phyloP scores from a whole-genome alignment of 2,113 vertebrate genomes.

The Gymnarchus niloticus region DNA sequence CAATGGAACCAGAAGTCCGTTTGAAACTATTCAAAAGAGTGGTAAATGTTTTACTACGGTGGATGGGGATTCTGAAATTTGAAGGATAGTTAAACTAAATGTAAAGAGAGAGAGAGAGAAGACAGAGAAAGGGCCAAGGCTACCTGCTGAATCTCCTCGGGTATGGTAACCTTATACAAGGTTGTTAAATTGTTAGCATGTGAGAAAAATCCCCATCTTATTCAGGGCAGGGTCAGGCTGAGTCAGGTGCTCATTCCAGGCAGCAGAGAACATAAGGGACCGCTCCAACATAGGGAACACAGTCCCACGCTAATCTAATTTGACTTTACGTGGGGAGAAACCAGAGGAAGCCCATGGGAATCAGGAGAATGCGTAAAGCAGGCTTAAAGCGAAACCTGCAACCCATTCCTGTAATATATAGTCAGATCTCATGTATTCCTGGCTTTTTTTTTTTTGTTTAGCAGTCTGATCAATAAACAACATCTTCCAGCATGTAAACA shows the following conservation, averaged over 20 bases:
- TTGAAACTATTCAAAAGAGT: neutral
- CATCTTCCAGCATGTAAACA: neutral
- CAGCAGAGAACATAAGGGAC: no score
- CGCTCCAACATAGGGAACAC: no score
- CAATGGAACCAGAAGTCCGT: neutral
- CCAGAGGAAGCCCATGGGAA: neutral
- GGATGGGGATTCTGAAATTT: neutral
- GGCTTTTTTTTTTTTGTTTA: neutral
- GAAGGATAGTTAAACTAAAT: neutral
- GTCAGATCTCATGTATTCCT: neutral
- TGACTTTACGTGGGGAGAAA: no score
- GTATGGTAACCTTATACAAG: neutral
- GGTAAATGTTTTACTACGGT: neutral
- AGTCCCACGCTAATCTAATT: neutral
- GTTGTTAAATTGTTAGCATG: neutral
- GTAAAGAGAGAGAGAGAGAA: neutral
- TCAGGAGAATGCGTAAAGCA: neutral
- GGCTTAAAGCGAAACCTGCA: neutral
- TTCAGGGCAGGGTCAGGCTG: neutral
- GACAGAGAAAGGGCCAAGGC: neutral
- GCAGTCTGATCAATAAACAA: constrained; percentile 6
- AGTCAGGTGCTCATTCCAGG: no score
- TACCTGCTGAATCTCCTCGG: neutral
- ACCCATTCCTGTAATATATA: neutral
- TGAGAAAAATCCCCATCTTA: neutral